Evolutionary conservation across 30 jellyfish, hydroid and myxozoan species (phyloP).

Genomic region (Cassiopea xamachana): DNA sequence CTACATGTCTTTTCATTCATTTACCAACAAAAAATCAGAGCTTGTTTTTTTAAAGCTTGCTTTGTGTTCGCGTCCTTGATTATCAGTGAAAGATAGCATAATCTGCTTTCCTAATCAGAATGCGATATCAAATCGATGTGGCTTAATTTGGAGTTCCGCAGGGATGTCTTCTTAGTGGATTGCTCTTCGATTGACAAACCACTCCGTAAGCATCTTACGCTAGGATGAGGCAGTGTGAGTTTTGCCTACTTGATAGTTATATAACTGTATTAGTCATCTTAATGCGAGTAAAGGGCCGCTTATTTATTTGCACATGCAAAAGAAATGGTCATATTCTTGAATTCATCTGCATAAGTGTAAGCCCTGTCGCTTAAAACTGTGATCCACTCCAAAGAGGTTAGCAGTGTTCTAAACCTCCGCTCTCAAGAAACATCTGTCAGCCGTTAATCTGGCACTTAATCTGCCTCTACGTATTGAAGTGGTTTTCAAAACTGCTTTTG

Average conservation of each 20-base stretch:
- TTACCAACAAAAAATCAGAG: too few relatives aligned
- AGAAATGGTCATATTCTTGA: not conserved
- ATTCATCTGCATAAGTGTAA: not conserved
- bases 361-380: not conserved
- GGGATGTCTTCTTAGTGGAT: not conserved
- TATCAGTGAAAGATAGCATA: not conserved
- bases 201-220: not conserved
- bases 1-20: too few relatives aligned
- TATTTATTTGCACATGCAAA: not conserved
- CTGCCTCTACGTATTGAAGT: not conserved
- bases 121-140: not conserved
- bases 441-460: not conserved
- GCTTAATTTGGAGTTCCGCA: not conserved
- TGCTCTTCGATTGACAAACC: not conserved
- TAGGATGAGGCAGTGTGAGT: not conserved
- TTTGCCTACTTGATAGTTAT: not conserved
- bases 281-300: not conserved
- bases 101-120: not conserved
- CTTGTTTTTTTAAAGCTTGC: not conserved
- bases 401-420: not conserved
- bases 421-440: not conserved
- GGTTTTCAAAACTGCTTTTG: not conserved
- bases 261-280: not conserved
- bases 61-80: not conserved
- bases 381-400: not conserved